Evolutionary conservation across 2,888 invertebrate species (phyloP), one percentile per base, ranked within the genome.

Genomic region (Drepanosiphum platanoidis): DNA sequence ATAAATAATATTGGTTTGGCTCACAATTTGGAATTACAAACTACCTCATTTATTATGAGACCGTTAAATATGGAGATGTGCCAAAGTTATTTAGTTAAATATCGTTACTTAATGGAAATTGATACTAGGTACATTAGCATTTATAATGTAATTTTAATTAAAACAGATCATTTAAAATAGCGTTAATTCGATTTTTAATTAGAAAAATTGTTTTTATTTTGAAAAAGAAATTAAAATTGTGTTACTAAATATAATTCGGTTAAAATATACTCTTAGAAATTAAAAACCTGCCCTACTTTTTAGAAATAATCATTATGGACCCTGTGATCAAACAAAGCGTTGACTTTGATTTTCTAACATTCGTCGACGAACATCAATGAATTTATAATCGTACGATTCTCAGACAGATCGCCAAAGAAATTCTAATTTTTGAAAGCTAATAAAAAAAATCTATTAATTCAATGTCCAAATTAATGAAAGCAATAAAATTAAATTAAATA

Each of bases 61-160:
- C 34, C 75, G 58, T 75, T 58, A 61, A 34, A 58, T 61, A 32
- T 77, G 34, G 58, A 77, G 8, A 8, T 36, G 18, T 77, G 58
- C 58, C 58, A 77, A 77, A 9, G 36, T 77, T 58, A 52, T 5
- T 36, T 36, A 58, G n/a, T 75, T 36, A n/a, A 3, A 27, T 61
- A 4, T 27, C 13, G 4, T 75, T 52, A 46, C 22, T 22, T n/a
- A 75, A 27, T 58, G 36, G 18, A 27, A 4, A n/a, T 13, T 36
- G 27, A n/a, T n/a, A n/a, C n/a, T 75, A 18, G 9, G 27, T 18
- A 32, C 36, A 27, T 1, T 36, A 11, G 27, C 15, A 58, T 58
- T 75, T 8, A 58, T 75, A 61, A 3, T 36, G 7, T 34, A 34
- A 22, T 61, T n/a, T 36, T 9, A 4, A 27, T 58, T 27, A 8